phyloP scores from a whole-genome alignment of 2,113 vertebrate species.

The Chloroceryle aenea region DNA sequence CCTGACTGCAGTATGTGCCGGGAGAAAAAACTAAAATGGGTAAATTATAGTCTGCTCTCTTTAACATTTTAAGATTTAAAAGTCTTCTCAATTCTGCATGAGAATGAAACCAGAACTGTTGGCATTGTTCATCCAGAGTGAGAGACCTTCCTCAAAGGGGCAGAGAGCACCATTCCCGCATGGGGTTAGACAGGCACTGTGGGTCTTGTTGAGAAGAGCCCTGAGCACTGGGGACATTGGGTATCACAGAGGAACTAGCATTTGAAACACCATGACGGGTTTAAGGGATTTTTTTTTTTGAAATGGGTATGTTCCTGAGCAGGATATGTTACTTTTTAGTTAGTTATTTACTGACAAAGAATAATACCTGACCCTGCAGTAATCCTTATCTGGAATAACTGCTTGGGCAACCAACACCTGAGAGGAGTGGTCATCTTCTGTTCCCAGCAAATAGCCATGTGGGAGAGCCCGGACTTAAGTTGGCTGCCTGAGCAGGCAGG shows the following conservation, averaged over 20 bases:
- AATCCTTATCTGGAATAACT: neutral
- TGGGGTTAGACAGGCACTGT: neutral
- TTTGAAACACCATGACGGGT: rapidly evolving
- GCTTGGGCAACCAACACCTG: rapidly evolving
- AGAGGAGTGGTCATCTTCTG: neutral
- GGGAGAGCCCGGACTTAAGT: neutral
- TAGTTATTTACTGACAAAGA: neutral
- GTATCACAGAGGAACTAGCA: neutral
- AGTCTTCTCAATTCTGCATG: neutral
- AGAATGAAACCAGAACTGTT: neutral
- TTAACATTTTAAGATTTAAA: neutral
- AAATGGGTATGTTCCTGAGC: neutral
- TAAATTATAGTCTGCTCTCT: neutral
- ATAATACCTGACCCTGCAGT: neutral
- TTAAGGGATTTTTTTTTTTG: neutral
- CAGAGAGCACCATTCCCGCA: neutral
- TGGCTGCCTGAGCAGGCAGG: neutral
- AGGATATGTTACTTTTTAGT: neutral
- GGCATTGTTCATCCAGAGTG: rapidly evolving
- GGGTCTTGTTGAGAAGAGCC: neutral
- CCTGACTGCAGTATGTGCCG: neutral
- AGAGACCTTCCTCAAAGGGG: neutral
- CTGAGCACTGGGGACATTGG: neutral
- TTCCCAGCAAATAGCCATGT: neutral
- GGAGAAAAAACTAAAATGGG: neutral